Evolutionary conservation across 2,888 invertebrate species (phyloP), one percentile per base, ranked within the genome.

Genomic region (Mesoligia furuncula): DNA sequence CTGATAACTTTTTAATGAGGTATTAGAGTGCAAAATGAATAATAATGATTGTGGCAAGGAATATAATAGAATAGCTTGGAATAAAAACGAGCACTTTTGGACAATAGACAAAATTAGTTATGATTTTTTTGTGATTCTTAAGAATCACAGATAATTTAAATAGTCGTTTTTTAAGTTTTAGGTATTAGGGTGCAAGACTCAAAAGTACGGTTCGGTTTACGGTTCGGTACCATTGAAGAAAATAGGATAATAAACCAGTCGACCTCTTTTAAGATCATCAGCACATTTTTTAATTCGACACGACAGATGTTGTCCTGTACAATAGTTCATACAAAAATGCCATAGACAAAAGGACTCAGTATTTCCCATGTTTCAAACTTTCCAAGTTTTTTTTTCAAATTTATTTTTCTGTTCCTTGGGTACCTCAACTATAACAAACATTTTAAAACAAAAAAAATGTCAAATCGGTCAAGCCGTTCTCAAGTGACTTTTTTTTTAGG

Each of bases 1-100:
- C 4, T 36, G 64, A 54, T 66, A 42, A 51, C n/a, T 62, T 84
- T 77, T 78, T 36, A 64, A 65, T 83, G n/a, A 0, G n/a, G 1
- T 31, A 62, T 36, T 31, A n/a, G 3, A 57, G 31, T 75, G 11
- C 17, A 59, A 45, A 36, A 45, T 24, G 6, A 36, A 31, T 59
- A 11, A 36, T 59, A 31, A 13, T 31, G 5, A 51, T 24, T 48
- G 13, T 51, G 5, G 24, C 31, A 31, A 24, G 20, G 5, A 31
- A 51, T 45, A 20, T 6, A 42, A 27, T 20, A n/a, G 1, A 5
- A 65, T 17, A 3, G 11, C 3, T 20, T 2, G 39, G 20, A 27
- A 67, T 45, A 20, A 11, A 13, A 27, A 42, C 7, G 3, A 45
- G 27, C 11, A 66, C 2, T 66, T 66, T 66, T 42, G 11, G 0